Percentiles rank a stretch among this genome's conserved stretches.
Evolutionary conservation across 2,888 invertebrate genomes (phyloP).

Genomic region (Drosophila nr. medialis): DNA sequence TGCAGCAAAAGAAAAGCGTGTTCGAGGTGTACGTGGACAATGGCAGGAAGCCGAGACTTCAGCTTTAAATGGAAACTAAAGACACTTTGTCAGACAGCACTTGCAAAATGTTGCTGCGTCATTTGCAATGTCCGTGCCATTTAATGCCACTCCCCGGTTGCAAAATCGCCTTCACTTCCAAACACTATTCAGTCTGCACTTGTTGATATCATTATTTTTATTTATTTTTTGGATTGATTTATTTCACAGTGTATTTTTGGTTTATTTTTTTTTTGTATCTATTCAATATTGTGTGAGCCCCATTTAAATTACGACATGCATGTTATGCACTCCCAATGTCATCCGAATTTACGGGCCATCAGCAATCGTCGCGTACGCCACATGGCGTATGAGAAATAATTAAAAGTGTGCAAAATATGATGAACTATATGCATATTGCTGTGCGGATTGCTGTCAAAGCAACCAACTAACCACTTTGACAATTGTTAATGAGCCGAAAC

Average conservation of each 20-base stretch:
- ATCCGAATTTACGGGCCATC: conserved; percentile 8
- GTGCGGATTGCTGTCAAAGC: conserved; percentile 2
- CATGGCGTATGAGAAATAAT: conserved; percentile 2
- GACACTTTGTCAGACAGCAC: background rate
- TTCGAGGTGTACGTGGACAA: conserved; percentile 20
- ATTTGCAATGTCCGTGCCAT: conserved; percentile 15
- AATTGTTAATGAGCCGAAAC: conserved; percentile 16
- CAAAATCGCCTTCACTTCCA: conserved; percentile 18
- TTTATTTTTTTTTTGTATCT: background rate
- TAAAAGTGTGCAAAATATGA: conserved; percentile 13
- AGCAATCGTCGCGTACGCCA: conserved; percentile 5
- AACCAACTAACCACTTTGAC: conserved; percentile 7
- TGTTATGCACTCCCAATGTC: conserved; percentile 16
- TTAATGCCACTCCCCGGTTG: conserved; percentile 32
- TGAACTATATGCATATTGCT: conserved; percentile 3
- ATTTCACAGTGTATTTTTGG: background rate
- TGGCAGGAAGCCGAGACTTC: conserved; percentile 40
- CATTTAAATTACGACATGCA: conserved; percentile 18
- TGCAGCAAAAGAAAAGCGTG: conserved; percentile 4
- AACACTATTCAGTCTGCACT: conserved; percentile 3
- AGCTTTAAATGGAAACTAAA: conserved; percentile 8
- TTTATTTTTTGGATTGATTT: background rate
- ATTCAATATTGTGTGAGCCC: conserved; percentile 2
- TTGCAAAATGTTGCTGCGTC: conserved; percentile 25
- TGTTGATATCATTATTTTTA: conserved; percentile 13